Evolutionary conservation across 2,888 invertebrate genomes (phyloP).

Genomic region (Leucoptera coffeella): DNA sequence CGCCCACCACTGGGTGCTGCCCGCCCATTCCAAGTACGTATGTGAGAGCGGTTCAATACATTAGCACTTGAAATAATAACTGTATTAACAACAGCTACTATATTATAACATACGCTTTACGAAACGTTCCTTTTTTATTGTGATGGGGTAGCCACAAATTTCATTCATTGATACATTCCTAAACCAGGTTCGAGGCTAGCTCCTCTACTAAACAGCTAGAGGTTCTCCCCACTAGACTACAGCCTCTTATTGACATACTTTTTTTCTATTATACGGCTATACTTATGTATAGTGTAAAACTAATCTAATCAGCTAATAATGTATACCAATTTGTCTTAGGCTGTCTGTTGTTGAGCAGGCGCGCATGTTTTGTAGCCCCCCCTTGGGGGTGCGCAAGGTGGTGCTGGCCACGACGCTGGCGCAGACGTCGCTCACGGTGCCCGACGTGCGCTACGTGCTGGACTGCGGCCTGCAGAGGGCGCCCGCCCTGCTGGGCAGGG

Average conservation of each 20-base stretch:
- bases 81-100: background rate
- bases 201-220: too few species aligned
- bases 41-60: slow-evolving; percentile 6
- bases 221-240: too few species aligned
- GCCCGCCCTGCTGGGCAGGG: slow-evolving; percentile 39
- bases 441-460: slow-evolving; percentile 63
- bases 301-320: too few species aligned
- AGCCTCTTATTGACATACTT: too few species aligned
- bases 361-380: slow-evolving; percentile 46
- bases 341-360: slow-evolving; percentile 54
- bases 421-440: slow-evolving; percentile 68
- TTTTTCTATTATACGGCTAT: too few species aligned
- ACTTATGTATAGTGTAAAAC: too few species aligned
- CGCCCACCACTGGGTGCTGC: slow-evolving; percentile 25
- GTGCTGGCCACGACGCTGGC: slow-evolving; percentile 67
- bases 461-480: slow-evolving; percentile 60
- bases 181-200: slow-evolving; percentile 14
- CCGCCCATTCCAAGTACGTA: slow-evolving; percentile 51
- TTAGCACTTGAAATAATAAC: slow-evolving; percentile 13
- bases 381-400: slow-evolving; percentile 54
- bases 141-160: too few species aligned
- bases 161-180: background rate
- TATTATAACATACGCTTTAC: background rate
- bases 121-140: too few species aligned
- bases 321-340: too few species aligned